Evolutionary conservation across 1,140 invertebrate species (phyloP), one percentile per base, ranked within the genome.

Genomic region (Chymomyza costata): DNA sequence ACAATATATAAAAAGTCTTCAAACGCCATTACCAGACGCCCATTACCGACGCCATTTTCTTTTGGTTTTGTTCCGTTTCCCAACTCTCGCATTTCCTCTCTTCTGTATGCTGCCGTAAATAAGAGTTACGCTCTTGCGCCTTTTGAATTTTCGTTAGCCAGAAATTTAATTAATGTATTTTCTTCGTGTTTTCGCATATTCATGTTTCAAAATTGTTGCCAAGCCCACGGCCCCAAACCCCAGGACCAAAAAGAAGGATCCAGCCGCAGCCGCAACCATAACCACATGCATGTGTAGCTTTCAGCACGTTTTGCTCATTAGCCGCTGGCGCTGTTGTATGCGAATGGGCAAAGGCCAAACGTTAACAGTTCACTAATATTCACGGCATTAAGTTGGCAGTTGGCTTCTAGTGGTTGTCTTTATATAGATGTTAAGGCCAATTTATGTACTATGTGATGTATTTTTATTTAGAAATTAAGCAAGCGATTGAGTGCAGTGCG

Each of bases 111-210:
- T 30, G 21, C 35, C 53, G 63, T 66, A 67, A 67, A 61, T 67
- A 59, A 62, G 61, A 73, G 68, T 73, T 73, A 71, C 62, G 32
- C 55, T 31, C 31, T 44, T 40, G 15, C 45, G 68, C 31, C 68
- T 58, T 70, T 78, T 59, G 55, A 50, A 63, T 52, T 52, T 65
- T 11, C 13, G 49, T 37, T 14, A 28, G 11, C 15, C 60, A 35
- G 59, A 78, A 80, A 78, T 78, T 78, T 80, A 78, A 78, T 78
- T 78, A 78, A 78, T 78, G 71, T 67, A 58, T 80, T 78, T 78
- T 35, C 71, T 78, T 78, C 71, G 71, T 78, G 71, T 80, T 78
- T 78, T 78, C 74, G 73, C 71, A 78, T 78, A 78, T 78, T 78
- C 71, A 78, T 80, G 73, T 70, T 66, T 43, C 47, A 51, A 66